phyloP scores from a whole-genome alignment of 2,113 vertebrate genomes.

The Thryonomys swinderianus region DNA sequence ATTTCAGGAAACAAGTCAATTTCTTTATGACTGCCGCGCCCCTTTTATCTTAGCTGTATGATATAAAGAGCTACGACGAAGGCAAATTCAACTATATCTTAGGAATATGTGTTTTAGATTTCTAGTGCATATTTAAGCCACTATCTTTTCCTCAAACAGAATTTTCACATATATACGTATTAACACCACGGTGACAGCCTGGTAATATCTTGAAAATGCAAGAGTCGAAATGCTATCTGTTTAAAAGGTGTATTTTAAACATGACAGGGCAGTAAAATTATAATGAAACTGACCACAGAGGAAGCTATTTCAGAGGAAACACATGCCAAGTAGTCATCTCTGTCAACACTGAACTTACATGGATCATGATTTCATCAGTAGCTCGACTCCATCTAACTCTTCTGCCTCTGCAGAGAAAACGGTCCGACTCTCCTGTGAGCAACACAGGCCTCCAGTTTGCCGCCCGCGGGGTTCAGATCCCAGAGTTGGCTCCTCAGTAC shows the following conservation, averaged over 20 bases:
- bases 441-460: conserved; percentile 19
- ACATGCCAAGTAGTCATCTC: background rate
- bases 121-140: background rate
- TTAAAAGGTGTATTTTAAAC: conserved; percentile 42
- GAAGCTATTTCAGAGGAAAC: conserved; percentile 6
- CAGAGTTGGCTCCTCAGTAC: background rate
- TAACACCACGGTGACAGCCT: background rate
- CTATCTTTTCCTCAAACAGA: background rate
- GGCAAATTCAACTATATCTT: background rate
- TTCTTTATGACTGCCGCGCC: background rate
- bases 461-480: background rate
- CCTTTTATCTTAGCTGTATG: background rate
- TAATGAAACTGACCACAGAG: background rate
- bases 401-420: conserved; percentile 29
- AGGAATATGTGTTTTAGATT: background rate
- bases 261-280: background rate
- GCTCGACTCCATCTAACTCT: background rate
- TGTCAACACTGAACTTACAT: background rate
- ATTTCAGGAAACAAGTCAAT: conserved; percentile 25
- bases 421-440: conserved; percentile 14
- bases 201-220: conserved; percentile 5
- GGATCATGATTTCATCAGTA: background rate
- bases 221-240: background rate
- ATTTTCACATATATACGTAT: background rate
- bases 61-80: background rate